Conservation (phyloP, 2,888 invertebrate species). For the Hermodice carunculata region DNA sequence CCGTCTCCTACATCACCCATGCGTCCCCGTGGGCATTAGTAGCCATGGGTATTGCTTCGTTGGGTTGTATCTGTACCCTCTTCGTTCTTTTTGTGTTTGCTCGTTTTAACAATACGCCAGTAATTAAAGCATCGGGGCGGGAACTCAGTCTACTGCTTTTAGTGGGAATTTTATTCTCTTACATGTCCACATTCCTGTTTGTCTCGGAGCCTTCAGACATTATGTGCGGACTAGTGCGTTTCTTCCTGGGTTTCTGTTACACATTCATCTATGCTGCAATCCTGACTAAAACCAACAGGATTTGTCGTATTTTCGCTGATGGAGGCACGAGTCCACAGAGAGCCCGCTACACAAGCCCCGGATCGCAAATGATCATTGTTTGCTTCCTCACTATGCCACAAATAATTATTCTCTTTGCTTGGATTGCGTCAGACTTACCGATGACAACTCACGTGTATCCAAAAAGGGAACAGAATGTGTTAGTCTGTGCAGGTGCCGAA, state of each 20-base stretch:
- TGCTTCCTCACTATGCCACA: slow-evolving; percentile 71
- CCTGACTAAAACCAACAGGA: slow-evolving; percentile 74
- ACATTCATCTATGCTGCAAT: slow-evolving; percentile 74
- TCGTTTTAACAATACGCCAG: slow-evolving; percentile 73
- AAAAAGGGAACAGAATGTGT: slow-evolving; percentile 51
- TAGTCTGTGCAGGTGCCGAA: slow-evolving; percentile 70
- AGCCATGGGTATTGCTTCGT: too few relatives aligned
- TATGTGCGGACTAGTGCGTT: slow-evolving; percentile 72
- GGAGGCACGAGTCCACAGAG: slow-evolving; percentile 58
- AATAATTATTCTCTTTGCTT: slow-evolving; percentile 71
- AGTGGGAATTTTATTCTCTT: slow-evolving; percentile 72
- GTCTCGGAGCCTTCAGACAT: slow-evolving; percentile 71
- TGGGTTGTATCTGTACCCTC: too few relatives aligned
- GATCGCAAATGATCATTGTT: slow-evolving; percentile 73
- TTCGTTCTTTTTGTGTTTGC: too few relatives aligned
- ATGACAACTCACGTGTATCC: slow-evolving; percentile 69
- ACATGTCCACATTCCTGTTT: slow-evolving; percentile 73
- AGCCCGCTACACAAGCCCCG: slow-evolving; percentile 68
- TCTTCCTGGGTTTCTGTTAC: slow-evolving; percentile 74
- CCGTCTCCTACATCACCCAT: too few relatives aligned
- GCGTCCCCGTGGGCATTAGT: too few relatives aligned
- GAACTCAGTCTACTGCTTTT: slow-evolving; percentile 73
- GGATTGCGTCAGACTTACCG: slow-evolving; percentile 72
- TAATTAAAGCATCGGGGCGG: slow-evolving; percentile 74
- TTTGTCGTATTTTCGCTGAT: slow-evolving; percentile 73